phyloP scores from a whole-genome alignment of 23 tunicate genomes.

The Styela clava region DNA sequence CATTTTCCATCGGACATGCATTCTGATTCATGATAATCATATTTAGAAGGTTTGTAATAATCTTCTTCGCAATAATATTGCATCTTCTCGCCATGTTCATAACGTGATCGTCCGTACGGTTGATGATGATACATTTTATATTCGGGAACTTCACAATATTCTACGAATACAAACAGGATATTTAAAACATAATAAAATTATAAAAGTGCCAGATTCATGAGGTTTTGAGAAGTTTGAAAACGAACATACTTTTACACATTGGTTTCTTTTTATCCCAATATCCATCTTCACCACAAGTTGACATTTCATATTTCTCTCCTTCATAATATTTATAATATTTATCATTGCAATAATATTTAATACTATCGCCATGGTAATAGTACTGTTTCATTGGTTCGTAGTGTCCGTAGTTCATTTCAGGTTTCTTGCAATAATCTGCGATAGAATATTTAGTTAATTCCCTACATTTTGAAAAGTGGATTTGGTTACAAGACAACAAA shows the following conservation, averaged over 20 bases:
- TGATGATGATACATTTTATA: neutral
- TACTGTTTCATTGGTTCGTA: slow-evolving; percentile 6
- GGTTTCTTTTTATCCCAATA: neutral
- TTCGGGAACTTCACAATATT: neutral
- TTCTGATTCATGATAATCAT: neutral
- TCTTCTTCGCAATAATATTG: neutral
- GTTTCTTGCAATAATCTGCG: neutral
- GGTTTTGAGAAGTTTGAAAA: too few species aligned
- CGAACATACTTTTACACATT: slow-evolving; percentile 8
- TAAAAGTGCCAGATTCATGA: too few species aligned
- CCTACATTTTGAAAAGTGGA: too few species aligned
- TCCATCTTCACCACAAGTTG: slow-evolving; percentile 2
- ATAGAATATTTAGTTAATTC: too few species aligned
- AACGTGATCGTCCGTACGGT: neutral
- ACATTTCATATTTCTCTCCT: neutral
- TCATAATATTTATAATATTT: too few species aligned
- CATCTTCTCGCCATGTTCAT: neutral
- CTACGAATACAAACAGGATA: neutral
- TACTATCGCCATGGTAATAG: neutral
- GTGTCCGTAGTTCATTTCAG: neutral
- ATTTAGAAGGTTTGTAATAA: neutral
- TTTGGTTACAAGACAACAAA: too few species aligned
- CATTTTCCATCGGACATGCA: neutral
- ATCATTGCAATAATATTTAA: too few species aligned
- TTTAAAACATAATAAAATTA: neutral